A percentile compares a stretch with the other conserved stretches of the same genome.
Evolutionary conservation across 2,113 vertebrate genomes (phyloP).

Genomic region (Prinia subflava): DNA sequence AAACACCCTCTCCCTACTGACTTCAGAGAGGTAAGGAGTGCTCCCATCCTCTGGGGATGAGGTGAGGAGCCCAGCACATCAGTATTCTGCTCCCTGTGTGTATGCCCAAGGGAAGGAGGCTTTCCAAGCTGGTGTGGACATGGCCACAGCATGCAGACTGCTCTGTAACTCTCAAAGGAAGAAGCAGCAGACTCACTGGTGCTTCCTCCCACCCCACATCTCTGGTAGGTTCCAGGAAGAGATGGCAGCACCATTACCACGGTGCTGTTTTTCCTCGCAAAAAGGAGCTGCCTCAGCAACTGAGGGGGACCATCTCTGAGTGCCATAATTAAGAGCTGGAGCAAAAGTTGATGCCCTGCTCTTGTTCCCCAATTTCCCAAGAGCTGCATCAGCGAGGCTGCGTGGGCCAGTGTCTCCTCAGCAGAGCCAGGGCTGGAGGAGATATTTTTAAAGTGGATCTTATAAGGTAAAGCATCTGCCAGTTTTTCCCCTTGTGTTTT

Average conservation of each 20-base stretch:
- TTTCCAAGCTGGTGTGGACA: background rate
- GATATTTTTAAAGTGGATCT: background rate
- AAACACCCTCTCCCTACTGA: conserved; percentile 29
- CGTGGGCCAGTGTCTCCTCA: background rate
- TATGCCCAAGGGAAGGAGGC: background rate
- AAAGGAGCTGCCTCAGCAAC: background rate
- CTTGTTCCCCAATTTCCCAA: background rate
- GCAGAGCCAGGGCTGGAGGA: background rate
- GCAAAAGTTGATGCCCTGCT: background rate
- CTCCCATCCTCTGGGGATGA: background rate
- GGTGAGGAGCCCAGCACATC: background rate
- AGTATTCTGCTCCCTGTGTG: background rate
- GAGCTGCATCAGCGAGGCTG: rapidly evolving
- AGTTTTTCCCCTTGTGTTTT: background rate
- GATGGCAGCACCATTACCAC: background rate
- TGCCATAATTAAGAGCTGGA: background rate
- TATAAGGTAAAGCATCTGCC: background rate
- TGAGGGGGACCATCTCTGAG: background rate
- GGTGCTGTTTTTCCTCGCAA: background rate
- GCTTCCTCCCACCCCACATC: background rate
- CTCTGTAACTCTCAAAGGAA: background rate
- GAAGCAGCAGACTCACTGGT: background rate
- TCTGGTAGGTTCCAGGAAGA: background rate
- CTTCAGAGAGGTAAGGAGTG: conserved; percentile 10
- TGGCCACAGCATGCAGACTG: rapidly evolving